Evolutionary conservation across 2,113 vertebrate genomes (phyloP).

Genomic region (Elanus axillaris): DNA sequence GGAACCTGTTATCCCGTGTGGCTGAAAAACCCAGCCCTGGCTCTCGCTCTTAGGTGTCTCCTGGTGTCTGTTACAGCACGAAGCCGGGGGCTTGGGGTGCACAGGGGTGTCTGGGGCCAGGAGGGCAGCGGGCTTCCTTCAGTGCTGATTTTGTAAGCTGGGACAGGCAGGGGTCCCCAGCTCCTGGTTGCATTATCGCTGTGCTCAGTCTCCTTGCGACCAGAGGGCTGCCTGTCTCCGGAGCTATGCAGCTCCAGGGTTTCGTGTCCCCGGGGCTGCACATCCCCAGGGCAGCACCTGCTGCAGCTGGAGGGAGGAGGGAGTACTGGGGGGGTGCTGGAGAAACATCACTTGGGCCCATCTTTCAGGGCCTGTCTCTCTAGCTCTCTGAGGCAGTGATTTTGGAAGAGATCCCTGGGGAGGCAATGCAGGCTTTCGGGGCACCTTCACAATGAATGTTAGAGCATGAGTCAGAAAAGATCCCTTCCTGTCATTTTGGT

Average conservation of each 20-base stretch:
- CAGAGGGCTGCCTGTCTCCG: background rate
- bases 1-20: background rate
- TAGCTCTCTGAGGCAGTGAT: background rate
- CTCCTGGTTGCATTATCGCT: fast-evolving
- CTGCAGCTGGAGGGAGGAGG: background rate
- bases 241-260: background rate
- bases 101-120: too few species aligned
- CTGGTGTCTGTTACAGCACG: background rate
- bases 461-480: background rate
- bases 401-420: background rate
- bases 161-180: background rate
- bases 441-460: background rate
- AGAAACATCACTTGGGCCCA: background rate
- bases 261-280: fast-evolving
- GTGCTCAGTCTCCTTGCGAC: fast-evolving
- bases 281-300: background rate
- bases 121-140: fast-evolving
- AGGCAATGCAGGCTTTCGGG: background rate
- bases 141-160: background rate
- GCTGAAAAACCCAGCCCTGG: background rate
- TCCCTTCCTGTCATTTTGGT: background rate
- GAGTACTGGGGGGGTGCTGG: background rate
- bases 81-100: background rate
- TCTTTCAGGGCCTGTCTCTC: background rate
- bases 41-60: background rate